Evolutionary conservation across 2,797 vertebrate genomes (phyloP).

Genomic region (Petrocephalus schoutedeni): DNA sequence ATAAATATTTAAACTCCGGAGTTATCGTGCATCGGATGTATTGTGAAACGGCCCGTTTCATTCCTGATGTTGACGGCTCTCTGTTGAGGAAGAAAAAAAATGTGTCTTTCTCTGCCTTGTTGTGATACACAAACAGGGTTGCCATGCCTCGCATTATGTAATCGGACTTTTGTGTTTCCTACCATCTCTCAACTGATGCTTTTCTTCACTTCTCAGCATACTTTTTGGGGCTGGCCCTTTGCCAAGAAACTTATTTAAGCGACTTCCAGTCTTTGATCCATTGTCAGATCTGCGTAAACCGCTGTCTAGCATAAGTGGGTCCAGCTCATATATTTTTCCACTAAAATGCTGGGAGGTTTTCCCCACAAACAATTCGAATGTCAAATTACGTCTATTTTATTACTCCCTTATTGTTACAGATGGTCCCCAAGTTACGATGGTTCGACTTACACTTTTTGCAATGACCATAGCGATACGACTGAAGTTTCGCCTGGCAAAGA

Average conservation of each 20-base stretch:
- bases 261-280: background rate
- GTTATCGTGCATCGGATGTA: background rate
- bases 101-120: background rate
- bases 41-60: background rate
- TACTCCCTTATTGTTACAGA: background rate
- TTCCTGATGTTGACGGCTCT: background rate
- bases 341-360: background rate
- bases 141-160: background rate
- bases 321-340: background rate
- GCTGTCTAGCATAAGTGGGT: background rate
- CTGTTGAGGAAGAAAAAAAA: background rate
- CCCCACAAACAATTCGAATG: background rate
- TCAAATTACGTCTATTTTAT: background rate
- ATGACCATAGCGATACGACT: too few species aligned
- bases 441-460: too few species aligned
- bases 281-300: background rate
- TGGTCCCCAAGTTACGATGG: too few species aligned
- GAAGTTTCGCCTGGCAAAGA: too few species aligned
- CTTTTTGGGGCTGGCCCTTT: background rate
- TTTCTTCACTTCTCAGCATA: background rate
- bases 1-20: background rate
- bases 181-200: background rate
- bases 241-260: background rate
- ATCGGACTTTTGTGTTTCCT: background rate
- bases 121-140: slow-evolving; percentile 6